Evolutionary conservation across 2,797 vertebrate genomes (phyloP), one percentile per base, ranked within the genome.

Genomic region (Pygocentrus nattereri): DNA sequence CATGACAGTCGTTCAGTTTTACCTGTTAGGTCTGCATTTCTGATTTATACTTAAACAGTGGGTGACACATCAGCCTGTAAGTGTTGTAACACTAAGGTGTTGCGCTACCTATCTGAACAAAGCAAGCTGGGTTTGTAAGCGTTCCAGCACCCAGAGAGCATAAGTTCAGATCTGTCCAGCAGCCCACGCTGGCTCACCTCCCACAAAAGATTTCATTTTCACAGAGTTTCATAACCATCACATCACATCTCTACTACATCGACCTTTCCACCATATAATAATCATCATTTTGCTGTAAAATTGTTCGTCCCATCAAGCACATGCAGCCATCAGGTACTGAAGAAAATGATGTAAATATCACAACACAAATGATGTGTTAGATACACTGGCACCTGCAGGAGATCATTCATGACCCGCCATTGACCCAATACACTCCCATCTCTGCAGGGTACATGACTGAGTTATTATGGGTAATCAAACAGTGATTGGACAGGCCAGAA

Each of bases 351-450:
- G 67, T 30, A 52, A 70, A 65, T 65, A 16, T 34, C 23, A 3
- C 21, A 0, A 38, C 16, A 8, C 15, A 18, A 27, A 62, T 15
- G 23, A 74, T 56, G 52, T 30, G 34, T 68, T 68, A 56, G 30
- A 19, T 13, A 52, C 49, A 81, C 58, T 31, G 68, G 21, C n/a
- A 65, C 62, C 71, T 56, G 78, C 61, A 12, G 71, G 31, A 65
- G 19, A 67, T 74, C 61, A 8, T 59, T 68, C 41, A 34, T n/a
- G 56, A 44, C 74, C 74, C n/a, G 21, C 59, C 5, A 11, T 1
- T 58, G 49, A 1, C 18, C 50, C 11, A 13, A 15, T 23, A 47
- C n/a, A 82, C 38, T 41, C 34, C 21, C 70, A 41, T 78, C 47
- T 58, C 59, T 54, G 34, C 50, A 25, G n/a, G 69, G 34, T 4